phyloP scores from a whole-genome alignment of 2,797 vertebrate species.

The Delichon dasypus region DNA sequence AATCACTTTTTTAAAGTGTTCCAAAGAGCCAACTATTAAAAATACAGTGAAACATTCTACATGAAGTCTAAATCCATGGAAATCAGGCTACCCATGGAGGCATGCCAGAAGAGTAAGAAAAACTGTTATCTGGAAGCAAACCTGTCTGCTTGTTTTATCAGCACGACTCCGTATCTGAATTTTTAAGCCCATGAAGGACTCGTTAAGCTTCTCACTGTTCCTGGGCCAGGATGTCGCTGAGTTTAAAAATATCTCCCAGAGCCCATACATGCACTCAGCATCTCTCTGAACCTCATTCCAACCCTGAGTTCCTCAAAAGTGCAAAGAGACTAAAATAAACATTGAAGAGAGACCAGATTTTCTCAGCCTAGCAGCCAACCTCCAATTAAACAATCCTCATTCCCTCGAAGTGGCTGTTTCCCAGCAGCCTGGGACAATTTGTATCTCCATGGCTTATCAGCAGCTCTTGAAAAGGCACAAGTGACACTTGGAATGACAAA shows the following conservation, averaged over 20 bases:
- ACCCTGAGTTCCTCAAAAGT: neutral
- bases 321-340: neutral
- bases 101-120: neutral
- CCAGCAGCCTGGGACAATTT: neutral
- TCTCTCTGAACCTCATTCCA: neutral
- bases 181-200: neutral
- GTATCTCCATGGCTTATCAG: neutral
- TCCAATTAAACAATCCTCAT: neutral
- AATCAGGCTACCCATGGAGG: neutral
- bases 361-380: neutral
- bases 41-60: neutral
- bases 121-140: neutral
- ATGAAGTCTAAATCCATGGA: neutral
- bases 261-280: neutral
- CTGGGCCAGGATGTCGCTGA: neutral
- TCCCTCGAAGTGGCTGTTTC: neutral
- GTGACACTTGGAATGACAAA: slow-evolving; percentile 52
- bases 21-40: neutral
- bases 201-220: neutral
- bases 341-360: neutral
- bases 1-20: neutral
- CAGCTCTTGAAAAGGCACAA: slow-evolving; percentile 36
- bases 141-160: neutral
- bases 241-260: neutral
- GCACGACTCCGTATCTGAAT: neutral